These are phyloP conservation scores for Bathynomus jamesi DNA, from an alignment of 1,140 invertebrate species.

Conservation along the genomic window DNA sequence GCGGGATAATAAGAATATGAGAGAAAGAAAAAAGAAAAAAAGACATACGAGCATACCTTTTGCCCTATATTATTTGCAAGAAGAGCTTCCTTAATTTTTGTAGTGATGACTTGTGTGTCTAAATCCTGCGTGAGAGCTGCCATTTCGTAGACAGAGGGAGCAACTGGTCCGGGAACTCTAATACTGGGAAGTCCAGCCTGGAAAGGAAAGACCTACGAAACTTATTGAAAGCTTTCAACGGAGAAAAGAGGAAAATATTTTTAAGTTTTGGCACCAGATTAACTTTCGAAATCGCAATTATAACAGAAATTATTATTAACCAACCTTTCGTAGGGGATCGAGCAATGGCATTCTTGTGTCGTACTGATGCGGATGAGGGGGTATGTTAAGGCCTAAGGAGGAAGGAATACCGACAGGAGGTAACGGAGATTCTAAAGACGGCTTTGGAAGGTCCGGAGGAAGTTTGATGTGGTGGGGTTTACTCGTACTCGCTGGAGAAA, in stretches of 20 bases:
- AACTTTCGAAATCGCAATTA: background rate
- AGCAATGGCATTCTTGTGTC: conserved; percentile 43
- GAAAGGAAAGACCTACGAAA: background rate
- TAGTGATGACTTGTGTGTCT: conserved; percentile 92
- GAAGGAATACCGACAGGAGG: conserved; percentile 41
- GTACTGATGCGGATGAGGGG: conserved; percentile 44
- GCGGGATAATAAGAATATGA: too few relatives aligned
- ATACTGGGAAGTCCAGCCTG: conserved; percentile 12
- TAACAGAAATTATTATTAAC: conserved; percentile 18
- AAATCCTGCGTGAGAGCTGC: conserved; percentile 90
- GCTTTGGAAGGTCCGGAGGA: conserved; percentile 35
- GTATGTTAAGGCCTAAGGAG: conserved; percentile 54
- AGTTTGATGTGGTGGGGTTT: conserved; percentile 61
- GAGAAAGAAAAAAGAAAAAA: background rate
- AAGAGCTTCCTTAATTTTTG: conserved; percentile 92
- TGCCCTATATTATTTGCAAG: conserved; percentile 96
- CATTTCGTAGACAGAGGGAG: conserved; percentile 76
- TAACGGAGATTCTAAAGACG: conserved; percentile 32
- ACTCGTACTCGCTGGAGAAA: conserved; percentile 16
- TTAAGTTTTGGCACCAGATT: too few relatives aligned
- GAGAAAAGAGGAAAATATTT: too few relatives aligned
- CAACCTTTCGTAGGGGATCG: conserved; percentile 48
- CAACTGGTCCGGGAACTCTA: conserved; percentile 27
- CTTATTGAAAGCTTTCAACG: too few relatives aligned
- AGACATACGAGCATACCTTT: conserved; percentile 65